phyloP scores from a whole-genome alignment of 2,113 vertebrate species.

The Panurus biarmicus region DNA sequence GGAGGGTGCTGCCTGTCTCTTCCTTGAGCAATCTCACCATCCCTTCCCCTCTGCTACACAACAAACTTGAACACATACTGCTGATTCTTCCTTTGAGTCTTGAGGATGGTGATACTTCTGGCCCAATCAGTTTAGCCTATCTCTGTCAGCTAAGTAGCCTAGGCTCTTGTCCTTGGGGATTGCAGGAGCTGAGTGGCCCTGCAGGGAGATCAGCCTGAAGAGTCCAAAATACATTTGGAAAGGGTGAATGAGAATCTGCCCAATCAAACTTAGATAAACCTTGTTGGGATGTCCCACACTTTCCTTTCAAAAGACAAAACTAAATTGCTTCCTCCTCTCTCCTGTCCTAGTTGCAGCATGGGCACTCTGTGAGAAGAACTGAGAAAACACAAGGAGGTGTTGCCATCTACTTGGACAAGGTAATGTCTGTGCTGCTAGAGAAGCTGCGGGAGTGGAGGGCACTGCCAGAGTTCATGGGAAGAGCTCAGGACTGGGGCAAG shows the following conservation, averaged over 20 bases:
- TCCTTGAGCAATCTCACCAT: neutral
- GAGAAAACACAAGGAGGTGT: slow-evolving; percentile 12
- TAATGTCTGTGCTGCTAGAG: neutral
- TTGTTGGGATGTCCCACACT: neutral
- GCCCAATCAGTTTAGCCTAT: neutral
- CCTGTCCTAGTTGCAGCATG: neutral
- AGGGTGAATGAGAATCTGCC: neutral
- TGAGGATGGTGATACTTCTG: neutral
- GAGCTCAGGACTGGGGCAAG: neutral
- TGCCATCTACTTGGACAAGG: slow-evolving; percentile 61
- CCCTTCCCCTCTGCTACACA: neutral
- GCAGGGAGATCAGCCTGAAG: neutral
- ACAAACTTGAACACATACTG: neutral
- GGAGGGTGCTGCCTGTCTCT: neutral
- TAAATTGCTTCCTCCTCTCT: neutral
- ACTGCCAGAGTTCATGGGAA: neutral
- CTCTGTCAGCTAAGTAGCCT: neutral
- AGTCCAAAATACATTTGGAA: neutral
- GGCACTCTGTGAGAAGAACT: slow-evolving; percentile 36
- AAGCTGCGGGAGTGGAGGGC: neutral
- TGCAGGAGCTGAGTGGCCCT: neutral
- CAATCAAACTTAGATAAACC: neutral
- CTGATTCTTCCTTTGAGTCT: neutral
- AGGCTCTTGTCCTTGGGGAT: neutral
- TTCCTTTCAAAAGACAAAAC: neutral